Conservation (phyloP, 2,888 invertebrate species). For the Gryllus longicercus region DNA sequence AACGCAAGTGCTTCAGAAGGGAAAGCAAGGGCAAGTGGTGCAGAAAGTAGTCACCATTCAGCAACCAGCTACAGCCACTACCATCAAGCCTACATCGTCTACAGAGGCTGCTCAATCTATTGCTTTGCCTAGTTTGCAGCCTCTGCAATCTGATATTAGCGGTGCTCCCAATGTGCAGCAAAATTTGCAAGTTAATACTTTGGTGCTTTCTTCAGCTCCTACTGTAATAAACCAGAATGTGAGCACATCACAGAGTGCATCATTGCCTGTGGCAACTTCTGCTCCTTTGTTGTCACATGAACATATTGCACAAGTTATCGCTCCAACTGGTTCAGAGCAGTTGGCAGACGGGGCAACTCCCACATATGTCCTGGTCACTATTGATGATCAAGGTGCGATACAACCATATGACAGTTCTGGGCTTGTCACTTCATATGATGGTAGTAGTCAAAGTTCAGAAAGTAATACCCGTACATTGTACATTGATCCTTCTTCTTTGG, state of each 20-base stretch:
- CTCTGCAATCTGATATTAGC: constrained; percentile 23
- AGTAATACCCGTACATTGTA: constrained; percentile 42
- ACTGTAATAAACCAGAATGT: constrained; percentile 19
- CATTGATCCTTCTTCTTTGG: constrained; percentile 52
- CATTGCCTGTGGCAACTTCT: neutral
- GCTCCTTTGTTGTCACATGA: constrained; percentile 27
- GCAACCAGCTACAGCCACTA: constrained; percentile 29
- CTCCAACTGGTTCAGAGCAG: constrained; percentile 31
- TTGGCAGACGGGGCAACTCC: constrained; percentile 55
- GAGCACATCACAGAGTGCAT: neutral
- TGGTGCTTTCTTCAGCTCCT: neutral
- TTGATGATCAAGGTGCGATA: constrained; percentile 67
- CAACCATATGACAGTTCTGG: constrained; percentile 54
- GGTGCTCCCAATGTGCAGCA: constrained; percentile 20
- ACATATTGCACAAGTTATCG: constrained; percentile 39
- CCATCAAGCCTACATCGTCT: neutral
- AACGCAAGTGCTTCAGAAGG: constrained; percentile 31
- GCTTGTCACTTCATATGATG: constrained; percentile 52
- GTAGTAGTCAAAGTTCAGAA: constrained; percentile 42
- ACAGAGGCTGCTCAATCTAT: constrained; percentile 18
- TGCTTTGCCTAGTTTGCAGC: constrained; percentile 25
- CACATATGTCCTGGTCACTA: constrained; percentile 67
- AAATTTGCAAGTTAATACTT: neutral
- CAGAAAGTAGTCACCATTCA: constrained; percentile 38
- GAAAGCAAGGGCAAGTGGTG: constrained; percentile 36